A percentile compares a stretch with the other conserved stretches of the same genome.
Evolutionary conservation across 1,140 invertebrate species (phyloP).

Genomic region (Pseudomyrmex concolor): DNA sequence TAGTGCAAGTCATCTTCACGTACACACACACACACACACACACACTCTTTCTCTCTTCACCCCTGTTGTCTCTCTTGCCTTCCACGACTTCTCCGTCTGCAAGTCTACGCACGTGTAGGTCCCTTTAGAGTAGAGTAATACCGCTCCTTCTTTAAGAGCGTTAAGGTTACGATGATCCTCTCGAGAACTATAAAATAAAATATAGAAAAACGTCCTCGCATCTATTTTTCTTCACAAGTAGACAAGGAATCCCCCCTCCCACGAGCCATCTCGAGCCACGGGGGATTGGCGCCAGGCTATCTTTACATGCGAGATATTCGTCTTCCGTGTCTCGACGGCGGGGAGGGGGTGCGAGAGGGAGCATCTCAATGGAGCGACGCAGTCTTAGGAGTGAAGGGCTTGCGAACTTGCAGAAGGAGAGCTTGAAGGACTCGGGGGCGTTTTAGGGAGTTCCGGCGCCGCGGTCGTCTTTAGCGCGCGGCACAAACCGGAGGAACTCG

Average conservation of each 20-base stretch:
- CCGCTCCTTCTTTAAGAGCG: constrained; percentile 10
- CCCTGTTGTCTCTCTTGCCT: constrained; percentile 51
- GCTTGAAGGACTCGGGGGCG: constrained; percentile 87
- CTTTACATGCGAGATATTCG: constrained; percentile 18
- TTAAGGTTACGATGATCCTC: constrained; percentile 14
- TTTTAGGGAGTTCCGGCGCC: constrained; percentile 84
- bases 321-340: constrained; percentile 37
- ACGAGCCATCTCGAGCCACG: neutral
- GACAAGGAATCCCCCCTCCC: constrained; percentile 8
- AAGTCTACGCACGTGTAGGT: constrained; percentile 62
- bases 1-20: neutral
- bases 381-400: constrained; percentile 82
- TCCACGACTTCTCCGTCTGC: constrained; percentile 66
- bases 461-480: constrained; percentile 86
- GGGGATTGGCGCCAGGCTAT: neutral
- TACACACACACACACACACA: neutral
- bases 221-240: constrained; percentile 28
- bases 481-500: constrained; percentile 93
- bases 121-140: constrained; percentile 35
- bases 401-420: constrained; percentile 88
- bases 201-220: neutral
- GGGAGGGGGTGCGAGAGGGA: constrained; percentile 70
- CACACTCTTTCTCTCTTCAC: constrained; percentile 10
- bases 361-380: constrained; percentile 81
- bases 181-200: constrained; percentile 20